Base-by-base conservation (phyloP, 2,888 invertebrate species). In the Phaonia tiefii region DNA sequence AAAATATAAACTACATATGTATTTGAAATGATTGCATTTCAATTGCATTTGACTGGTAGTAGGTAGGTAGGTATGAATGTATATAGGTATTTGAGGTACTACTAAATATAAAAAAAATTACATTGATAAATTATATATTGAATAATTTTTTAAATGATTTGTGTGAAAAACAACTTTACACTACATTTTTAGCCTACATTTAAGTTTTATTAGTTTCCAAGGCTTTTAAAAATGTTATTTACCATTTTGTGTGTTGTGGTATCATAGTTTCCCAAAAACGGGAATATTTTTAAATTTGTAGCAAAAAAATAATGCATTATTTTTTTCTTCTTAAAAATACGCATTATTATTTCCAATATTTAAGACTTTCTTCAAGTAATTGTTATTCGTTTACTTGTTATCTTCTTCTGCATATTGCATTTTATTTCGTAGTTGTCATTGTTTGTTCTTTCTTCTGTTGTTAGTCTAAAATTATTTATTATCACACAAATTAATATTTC, bases 391-490 rank as follows among this genome's bases (percentile, higher is more conserved):
- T 54, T 54, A 25, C 2, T 54, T 54, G 54, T 54, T 54, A 15
- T 5, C 13, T 11, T 44, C 13, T 44, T 44, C n/a, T 13, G n/a
- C n/a, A n/a, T n/a, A n/a, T n/a, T n/a, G n/a, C n/a, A 31, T 5
- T 31, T 31, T 31, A 31, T 31, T 3, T 31, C 8, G 31, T 5
- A 31, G 31, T 5, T 54, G 54, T 54, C 54, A 10, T 54, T 31
- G 31, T 31, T 3, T 31, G 31, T 31, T 31, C 8, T 3, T 54
- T 54, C 54, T 54, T 54, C 13, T 4, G 15, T n/a, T 15, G 11
- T 80, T 80, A 80, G 79, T 75, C 75, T 80, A 80, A 80, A 79
- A 54, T 20, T 54, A 22, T 22, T 54, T 46, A 72, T 69, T 80
- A 80, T 80, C 79, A 80, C 79, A 75, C 75, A 80, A 80, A 80